Base-by-base conservation (phyloP, 2,113 vertebrate genomes). In the Bujurquina vittata region DNA sequence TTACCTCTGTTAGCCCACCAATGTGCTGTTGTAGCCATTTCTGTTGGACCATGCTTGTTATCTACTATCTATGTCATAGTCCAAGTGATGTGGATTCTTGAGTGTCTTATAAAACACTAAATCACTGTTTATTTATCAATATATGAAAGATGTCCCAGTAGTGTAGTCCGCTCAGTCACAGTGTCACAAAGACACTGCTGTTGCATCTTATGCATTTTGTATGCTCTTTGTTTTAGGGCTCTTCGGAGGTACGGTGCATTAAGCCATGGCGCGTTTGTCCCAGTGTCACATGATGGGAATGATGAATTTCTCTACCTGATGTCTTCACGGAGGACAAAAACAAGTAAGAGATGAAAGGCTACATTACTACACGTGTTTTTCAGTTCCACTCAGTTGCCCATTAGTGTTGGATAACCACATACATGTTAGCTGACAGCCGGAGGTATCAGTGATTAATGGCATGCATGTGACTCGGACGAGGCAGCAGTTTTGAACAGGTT, bases 381-480 rank as follows among this genome's bases (percentile, higher is more conserved):
- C 84, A 43, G 91, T 88, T 91, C 86, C 84, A 40, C 90, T 85
- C 85, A 87, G 88, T 90, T 92, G 89, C 80, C 79, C 87, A 93
- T 91, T 87, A 82, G 87, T 83, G 89, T 90, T 91, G 87, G 84
- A 82, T 78, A 91, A 93, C 87, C 73, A 72, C 52, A 54, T 80
- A 74, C 58, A 83, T 90, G 85, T 83, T 46, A 58, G 12, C 63
- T 90, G 91, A 91, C 91, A 92, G 81, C 81, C 72, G 60, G 80
- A 89, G 83, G 90, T 88, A 89, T 93, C 84, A 89, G 85, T 94
- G 86, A 94, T 94, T 91, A 93, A 93, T 93, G 73, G 83, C 54
- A 29, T 73, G 79, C 92, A 46, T 88, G 93, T 90, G 88, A 89
- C 86, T 90, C 11, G 15, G 86, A 81, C 40, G 65, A 84, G 75